Conservation (phyloP, 2,113 vertebrate species). For the Rhineura floridana region DNA sequence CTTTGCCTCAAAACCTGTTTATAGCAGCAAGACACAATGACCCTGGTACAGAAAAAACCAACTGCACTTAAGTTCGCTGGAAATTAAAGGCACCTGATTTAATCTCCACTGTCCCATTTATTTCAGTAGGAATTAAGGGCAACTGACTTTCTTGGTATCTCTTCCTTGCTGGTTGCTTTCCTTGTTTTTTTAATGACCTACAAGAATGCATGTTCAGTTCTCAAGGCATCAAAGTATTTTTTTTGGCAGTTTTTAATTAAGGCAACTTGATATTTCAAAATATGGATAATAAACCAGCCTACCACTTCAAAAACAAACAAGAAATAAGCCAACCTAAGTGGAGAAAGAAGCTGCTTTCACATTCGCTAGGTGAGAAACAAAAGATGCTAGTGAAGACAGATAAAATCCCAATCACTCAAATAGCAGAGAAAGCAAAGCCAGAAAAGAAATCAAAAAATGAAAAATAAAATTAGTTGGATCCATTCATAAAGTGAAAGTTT, state of each 20-base stretch:
- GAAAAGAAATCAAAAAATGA: not conserved
- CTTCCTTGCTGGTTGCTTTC: not conserved
- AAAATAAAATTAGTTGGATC: not conserved
- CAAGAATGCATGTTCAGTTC: not conserved
- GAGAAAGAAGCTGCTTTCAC: not conserved
- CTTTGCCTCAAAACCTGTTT: not conserved
- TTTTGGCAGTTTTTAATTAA: not conserved
- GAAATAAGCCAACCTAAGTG: slow-evolving; percentile 1
- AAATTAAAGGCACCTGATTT: not conserved
- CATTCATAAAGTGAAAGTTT: not conserved
- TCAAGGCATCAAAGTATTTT: not conserved
- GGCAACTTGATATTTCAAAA: not conserved
- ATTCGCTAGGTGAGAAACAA: not conserved
- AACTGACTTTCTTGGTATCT: not conserved
- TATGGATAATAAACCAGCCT: no score
- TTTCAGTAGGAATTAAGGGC: not conserved
- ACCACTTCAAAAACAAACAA: not conserved
- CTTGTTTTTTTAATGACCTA: not conserved
- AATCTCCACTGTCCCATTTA: not conserved
- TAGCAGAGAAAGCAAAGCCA: not conserved
- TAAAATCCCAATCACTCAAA: slow-evolving; percentile 16
- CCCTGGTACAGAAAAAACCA: not conserved
- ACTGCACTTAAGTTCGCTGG: not conserved
- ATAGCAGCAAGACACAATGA: not conserved
- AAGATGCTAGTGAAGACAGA: not conserved